phyloP scores from a whole-genome alignment of 2,797 vertebrate genomes.

The Iguana delicatissima region DNA sequence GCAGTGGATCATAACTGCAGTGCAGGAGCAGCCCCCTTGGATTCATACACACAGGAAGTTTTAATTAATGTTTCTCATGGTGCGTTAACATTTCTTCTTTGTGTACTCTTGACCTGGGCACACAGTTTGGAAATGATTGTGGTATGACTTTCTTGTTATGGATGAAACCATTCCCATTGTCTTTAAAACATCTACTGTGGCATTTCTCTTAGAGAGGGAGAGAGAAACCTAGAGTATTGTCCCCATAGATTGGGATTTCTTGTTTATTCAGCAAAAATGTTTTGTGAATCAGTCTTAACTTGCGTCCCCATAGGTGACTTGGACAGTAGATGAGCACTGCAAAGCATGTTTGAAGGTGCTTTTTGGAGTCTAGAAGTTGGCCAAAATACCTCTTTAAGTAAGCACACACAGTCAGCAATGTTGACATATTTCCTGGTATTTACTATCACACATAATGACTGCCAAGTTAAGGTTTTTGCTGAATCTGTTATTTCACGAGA shows the following conservation, averaged over 20 bases:
- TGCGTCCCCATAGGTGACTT: fast-evolving
- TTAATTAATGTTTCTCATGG: not conserved
- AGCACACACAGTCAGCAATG: not conserved
- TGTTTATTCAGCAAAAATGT: not conserved
- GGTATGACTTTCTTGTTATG: not conserved
- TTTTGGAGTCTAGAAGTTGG: not conserved
- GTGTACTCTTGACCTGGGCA: not conserved
- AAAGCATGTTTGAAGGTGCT: not conserved
- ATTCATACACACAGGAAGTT: too few relatives aligned
- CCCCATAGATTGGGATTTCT: not conserved
- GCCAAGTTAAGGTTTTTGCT: fast-evolving
- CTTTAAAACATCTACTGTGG: not conserved
- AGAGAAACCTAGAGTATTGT: too few relatives aligned
- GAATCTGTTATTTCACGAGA: not conserved
- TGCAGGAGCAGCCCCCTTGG: not conserved
- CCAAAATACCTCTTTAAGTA: fast-evolving
- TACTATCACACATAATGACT: not conserved
- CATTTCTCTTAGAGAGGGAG: not conserved
- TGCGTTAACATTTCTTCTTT: not conserved
- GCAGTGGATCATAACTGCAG: not conserved
- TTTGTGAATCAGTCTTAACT: not conserved
- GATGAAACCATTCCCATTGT: not conserved
- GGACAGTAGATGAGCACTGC: fast-evolving
- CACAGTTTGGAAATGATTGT: not conserved
- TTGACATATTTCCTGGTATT: fast-evolving